These are phyloP conservation scores for Cerceris rybyensis DNA, from an alignment of 2,888 invertebrate genomes.

Conservation along the genomic window DNA sequence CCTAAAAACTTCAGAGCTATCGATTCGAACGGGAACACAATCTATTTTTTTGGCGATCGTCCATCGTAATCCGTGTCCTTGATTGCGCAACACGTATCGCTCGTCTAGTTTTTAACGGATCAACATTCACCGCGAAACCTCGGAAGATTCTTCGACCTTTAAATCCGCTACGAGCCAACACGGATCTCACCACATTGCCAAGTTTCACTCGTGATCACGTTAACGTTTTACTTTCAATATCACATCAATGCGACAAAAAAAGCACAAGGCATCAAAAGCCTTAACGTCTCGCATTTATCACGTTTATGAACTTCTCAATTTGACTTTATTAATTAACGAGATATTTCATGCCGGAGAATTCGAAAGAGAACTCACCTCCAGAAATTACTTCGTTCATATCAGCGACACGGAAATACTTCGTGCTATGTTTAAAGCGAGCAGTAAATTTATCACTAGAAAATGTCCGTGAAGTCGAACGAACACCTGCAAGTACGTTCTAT, in stretches of 20 bases:
- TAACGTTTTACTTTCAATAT: too few relatives aligned
- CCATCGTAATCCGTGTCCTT: not conserved
- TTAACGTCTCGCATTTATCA: too few relatives aligned
- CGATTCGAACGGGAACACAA: not conserved
- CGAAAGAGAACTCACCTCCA: too few relatives aligned
- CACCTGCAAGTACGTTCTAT: conserved; percentile 9
- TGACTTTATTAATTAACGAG: too few relatives aligned
- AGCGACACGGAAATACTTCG: not conserved
- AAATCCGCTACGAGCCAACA: too few relatives aligned
- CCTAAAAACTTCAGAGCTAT: not conserved
- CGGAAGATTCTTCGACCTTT: not conserved
- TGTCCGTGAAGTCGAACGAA: not conserved
- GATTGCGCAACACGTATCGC: not conserved
- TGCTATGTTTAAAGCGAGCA: not conserved
- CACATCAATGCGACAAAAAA: too few relatives aligned
- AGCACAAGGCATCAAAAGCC: too few relatives aligned
- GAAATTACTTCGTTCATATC: not conserved
- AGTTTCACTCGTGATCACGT: too few relatives aligned
- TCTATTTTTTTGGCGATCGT: not conserved
- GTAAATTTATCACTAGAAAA: not conserved
- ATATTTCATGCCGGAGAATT: too few relatives aligned
- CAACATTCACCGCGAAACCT: not conserved
- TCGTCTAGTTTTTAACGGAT: not conserved
- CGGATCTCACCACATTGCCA: too few relatives aligned
- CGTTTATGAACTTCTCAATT: too few relatives aligned